Conservation (phyloP, 2,113 vertebrate species). For the rat (Rattus norvegicus) region DNA sequence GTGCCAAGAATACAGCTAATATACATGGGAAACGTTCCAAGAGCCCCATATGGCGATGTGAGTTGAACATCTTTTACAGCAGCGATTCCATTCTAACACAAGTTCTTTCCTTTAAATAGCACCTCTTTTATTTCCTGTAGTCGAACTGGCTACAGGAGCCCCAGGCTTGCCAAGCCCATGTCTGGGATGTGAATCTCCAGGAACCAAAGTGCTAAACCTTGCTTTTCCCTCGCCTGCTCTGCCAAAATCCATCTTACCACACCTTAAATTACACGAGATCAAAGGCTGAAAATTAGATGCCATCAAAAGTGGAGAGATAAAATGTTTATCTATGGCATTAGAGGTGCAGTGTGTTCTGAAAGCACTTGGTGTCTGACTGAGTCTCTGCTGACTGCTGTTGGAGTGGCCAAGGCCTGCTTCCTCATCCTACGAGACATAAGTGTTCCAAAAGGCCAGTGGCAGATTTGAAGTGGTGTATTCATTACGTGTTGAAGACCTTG, state of each 20-base stretch:
- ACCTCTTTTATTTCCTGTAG: slow-evolving; percentile 66
- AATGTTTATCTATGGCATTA: slow-evolving; percentile 56
- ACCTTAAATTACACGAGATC: slow-evolving; percentile 65
- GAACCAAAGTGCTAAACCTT: slow-evolving; percentile 52
- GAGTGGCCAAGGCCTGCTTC: slow-evolving; percentile 56
- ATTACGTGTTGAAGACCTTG: slow-evolving; percentile 81
- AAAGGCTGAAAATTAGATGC: slow-evolving; percentile 62
- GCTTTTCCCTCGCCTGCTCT: slow-evolving; percentile 41
- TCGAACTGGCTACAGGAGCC: slow-evolving; percentile 1
- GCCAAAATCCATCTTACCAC: slow-evolving; percentile 37
- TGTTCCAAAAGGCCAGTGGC: slow-evolving; percentile 72
- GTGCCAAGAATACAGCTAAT: slow-evolving; percentile 56
- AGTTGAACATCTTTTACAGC: slow-evolving; percentile 67
- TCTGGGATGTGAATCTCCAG: slow-evolving; percentile 62
- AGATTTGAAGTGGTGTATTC: slow-evolving; percentile 82
- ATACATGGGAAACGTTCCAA: slow-evolving; percentile 48
- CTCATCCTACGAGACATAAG: slow-evolving; percentile 77
- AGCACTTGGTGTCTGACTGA: slow-evolving; percentile 27
- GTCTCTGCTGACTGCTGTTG: slow-evolving; percentile 56
- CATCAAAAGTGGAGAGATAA: slow-evolving; percentile 51
- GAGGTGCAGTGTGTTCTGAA: neutral
- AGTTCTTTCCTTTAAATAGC: slow-evolving; percentile 68
- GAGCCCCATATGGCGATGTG: slow-evolving; percentile 71
- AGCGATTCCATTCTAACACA: slow-evolving; percentile 55
- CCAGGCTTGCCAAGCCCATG: slow-evolving; percentile 13